phyloP scores from a whole-genome alignment of 2,113 vertebrate genomes.

The Atractosteus spatula region DNA sequence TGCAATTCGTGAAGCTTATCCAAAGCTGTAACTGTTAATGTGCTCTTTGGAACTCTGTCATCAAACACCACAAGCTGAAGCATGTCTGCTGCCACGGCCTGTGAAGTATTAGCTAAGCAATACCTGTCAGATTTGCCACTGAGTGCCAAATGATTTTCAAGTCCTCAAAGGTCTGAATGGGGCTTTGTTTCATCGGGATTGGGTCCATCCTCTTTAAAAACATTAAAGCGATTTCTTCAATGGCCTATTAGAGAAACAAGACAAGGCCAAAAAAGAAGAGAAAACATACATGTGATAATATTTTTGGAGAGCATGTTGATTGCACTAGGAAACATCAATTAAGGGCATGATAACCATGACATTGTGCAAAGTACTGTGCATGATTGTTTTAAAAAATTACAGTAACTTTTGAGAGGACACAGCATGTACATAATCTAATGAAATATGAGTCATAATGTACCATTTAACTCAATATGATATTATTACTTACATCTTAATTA shows the following conservation, averaged over 20 bases:
- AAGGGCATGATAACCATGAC: no score
- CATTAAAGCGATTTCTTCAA: not conserved
- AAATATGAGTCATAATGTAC: no score
- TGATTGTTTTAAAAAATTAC: no score
- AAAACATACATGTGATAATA: not conserved
- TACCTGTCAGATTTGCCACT: constrained; percentile 52
- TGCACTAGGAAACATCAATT: no score
- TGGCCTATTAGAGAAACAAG: not conserved
- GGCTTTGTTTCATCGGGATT: constrained; percentile 42
- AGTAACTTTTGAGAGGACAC: no score
- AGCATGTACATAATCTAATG: no score
- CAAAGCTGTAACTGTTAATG: constrained; percentile 24
- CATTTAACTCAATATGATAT: no score
- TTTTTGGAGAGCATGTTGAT: no score
- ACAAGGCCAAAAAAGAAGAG: not conserved
- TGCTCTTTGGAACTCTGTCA: constrained; percentile 54
- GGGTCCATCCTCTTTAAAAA: constrained; percentile 13
- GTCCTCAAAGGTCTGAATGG: constrained; percentile 43
- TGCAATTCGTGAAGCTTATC: constrained; percentile 19
- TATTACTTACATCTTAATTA: no score
- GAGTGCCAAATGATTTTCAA: constrained; percentile 51
- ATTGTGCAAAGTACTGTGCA: no score
- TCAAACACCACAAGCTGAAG: constrained; percentile 48
- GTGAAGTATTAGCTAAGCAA: constrained; percentile 45
- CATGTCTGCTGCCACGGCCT: constrained; percentile 49